Conservation (phyloP, 2,113 vertebrate species). For the Labeo rohita region DNA sequence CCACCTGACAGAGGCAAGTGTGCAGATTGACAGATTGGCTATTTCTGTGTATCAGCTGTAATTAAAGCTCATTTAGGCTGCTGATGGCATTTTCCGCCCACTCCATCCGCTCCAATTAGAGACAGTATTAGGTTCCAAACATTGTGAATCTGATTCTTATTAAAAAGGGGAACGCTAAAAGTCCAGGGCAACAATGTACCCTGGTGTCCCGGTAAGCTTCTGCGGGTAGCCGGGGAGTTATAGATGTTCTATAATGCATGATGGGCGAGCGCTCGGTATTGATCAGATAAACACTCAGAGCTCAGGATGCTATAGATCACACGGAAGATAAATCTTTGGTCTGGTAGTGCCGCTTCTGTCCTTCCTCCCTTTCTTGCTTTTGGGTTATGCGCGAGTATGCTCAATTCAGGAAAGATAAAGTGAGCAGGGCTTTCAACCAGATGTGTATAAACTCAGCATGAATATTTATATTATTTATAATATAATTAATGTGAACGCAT, state of each 20-base stretch:
- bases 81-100: constrained; percentile 59
- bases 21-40: constrained; percentile 64
- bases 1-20: constrained; percentile 50
- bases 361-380: not conserved
- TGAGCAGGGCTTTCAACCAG: not conserved
- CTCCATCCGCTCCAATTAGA: constrained; percentile 62
- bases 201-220: constrained; percentile 25
- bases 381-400: not conserved
- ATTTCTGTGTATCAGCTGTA: constrained; percentile 63
- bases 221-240: constrained; percentile 35
- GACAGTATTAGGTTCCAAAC: constrained; percentile 54
- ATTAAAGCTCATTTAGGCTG: constrained; percentile 64
- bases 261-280: constrained; percentile 41
- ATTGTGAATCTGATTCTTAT: constrained; percentile 52
- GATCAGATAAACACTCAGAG: constrained; percentile 56
- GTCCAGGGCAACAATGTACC: constrained; percentile 38
- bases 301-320: constrained; percentile 49
- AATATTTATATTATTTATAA: not conserved
- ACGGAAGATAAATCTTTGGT: constrained; percentile 39
- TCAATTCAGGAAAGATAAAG: constrained; percentile 16
- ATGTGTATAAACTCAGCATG: not conserved
- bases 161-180: constrained; percentile 48
- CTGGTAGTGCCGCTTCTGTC: not conserved
- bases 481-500: not conserved
- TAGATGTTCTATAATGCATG: constrained; percentile 55